Base-by-base conservation (phyloP, 2,888 invertebrate species). In the Camptogramma bilineatum region DNA sequence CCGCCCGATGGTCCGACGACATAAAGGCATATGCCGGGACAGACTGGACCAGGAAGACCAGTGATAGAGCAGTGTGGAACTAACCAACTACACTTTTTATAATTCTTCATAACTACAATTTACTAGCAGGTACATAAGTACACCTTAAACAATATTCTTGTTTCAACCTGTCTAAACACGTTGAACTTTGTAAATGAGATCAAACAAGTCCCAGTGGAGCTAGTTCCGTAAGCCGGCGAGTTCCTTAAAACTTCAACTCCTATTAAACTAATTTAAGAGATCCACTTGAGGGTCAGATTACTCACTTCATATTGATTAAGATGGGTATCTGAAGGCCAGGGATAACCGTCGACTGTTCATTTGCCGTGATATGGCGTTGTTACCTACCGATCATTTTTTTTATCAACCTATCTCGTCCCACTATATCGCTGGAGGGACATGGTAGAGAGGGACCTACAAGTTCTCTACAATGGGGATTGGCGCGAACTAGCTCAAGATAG, bases 291-390 rank as follows among this genome's bases (percentile, higher is more conserved):
- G 64, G 54, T 59, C 55, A 64, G 46, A 64, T 64, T 55, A 51
- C 64, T 64, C 59, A 64, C 59, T 64, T 60, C 52, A 64, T 59
- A 64, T 64, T 64, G 64, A 64, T 60, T 64, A 52, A 47, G 64
- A 56, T 59, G 50, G 58, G 53, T 48, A 58, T 58, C 53, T 63
- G 21, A 57, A 57, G 42, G 4, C 9, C n/a, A 4, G 17, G 5
- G 0, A 16, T 17, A 16, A 17, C 8, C 17, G 16, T 7, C 44
- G 13, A 17, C 8, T 4, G 5, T 44, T 17, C 8, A 17, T 7
- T 16, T 1, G 13, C 44, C 44, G 44, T 16, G 8, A 44, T 17
- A 44, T 44, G 16, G 7, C 44, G 44, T 13, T 39, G 39, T 28
- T 3, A 28, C 13, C 39, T n/a, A 34, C 34, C n/a, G n/a, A n/a